Percentiles rank a stretch among this genome's conserved stretches.
Conservation (phyloP, 2,888 invertebrate genomes). For the Chrysolina oricalcia region DNA sequence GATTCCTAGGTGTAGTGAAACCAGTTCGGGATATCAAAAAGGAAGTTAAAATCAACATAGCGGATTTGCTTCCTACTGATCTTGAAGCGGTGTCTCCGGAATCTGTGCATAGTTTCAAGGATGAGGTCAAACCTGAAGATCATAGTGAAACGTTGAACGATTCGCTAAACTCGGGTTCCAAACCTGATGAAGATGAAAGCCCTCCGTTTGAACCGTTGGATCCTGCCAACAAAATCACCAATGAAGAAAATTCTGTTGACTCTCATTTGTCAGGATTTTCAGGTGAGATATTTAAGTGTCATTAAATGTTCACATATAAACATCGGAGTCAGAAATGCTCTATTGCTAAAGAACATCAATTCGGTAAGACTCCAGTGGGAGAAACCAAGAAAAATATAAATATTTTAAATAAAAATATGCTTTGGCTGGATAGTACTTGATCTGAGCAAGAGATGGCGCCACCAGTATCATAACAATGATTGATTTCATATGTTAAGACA, state of each 20-base stretch:
- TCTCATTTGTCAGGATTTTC: slow-evolving; percentile 77
- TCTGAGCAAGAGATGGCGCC: too few species aligned
- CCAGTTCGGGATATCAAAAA: slow-evolving; percentile 69
- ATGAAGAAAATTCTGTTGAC: slow-evolving; percentile 75
- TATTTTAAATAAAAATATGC: too few species aligned
- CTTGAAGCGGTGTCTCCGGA: slow-evolving; percentile 88
- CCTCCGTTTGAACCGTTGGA: slow-evolving; percentile 80
- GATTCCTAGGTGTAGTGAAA: slow-evolving; percentile 86
- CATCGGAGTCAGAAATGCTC: too few species aligned
- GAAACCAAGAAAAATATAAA: too few species aligned
- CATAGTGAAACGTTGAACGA: slow-evolving; percentile 60
- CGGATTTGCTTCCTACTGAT: slow-evolving; percentile 81
- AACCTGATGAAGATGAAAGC: slow-evolving; percentile 78
- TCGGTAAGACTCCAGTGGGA: too few species aligned
- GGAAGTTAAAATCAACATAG: slow-evolving; percentile 59
- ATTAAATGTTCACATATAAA: too few species aligned
- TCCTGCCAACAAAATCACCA: slow-evolving; percentile 62
- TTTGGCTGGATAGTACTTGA: too few species aligned
- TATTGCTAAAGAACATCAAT: too few species aligned
- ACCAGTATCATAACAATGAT: too few species aligned
- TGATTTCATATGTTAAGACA: too few species aligned
- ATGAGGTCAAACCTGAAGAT: slow-evolving; percentile 53
- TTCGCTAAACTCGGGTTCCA: slow-evolving; percentile 70
- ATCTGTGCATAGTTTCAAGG: slow-evolving; percentile 75
- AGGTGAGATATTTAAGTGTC: slow-evolving; percentile 52